A percentile compares a stretch with the other conserved stretches of the same genome.
Evolutionary conservation across 2,888 invertebrate genomes (phyloP).

Genomic region (Heliconius ismenius): DNA sequence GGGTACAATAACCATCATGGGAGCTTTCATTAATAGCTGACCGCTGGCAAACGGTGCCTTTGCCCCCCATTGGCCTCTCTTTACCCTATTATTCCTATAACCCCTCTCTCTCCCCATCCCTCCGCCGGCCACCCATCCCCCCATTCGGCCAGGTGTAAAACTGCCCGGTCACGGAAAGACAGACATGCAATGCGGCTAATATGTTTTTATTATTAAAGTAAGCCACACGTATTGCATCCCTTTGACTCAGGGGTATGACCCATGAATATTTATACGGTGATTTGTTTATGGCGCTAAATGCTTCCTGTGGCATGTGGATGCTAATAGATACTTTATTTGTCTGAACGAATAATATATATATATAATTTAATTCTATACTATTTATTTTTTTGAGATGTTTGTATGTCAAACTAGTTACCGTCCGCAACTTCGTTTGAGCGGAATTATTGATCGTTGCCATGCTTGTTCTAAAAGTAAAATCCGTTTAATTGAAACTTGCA

Average conservation of each 20-base stretch:
- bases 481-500: no score
- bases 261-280: slow-evolving; percentile 78
- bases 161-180: slow-evolving; percentile 79
- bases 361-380: neutral
- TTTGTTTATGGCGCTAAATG: slow-evolving; percentile 61
- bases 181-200: slow-evolving; percentile 81
- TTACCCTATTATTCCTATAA: slow-evolving; percentile 64
- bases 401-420: neutral
- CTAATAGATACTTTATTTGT: slow-evolving; percentile 14
- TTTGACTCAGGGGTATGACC: slow-evolving; percentile 63
- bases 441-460: no score
- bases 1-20: slow-evolving; percentile 77
- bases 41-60: slow-evolving; percentile 76
- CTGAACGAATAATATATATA: neutral
- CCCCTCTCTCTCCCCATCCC: slow-evolving; percentile 54
- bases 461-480: no score
- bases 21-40: slow-evolving; percentile 78
- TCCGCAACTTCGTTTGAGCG: no score
- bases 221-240: slow-evolving; percentile 72
- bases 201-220: slow-evolving; percentile 80
- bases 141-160: slow-evolving; percentile 78
- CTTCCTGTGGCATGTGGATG: slow-evolving; percentile 30
- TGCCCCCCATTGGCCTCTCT: slow-evolving; percentile 56
- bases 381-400: neutral
- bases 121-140: slow-evolving; percentile 51